Evolutionary conservation across 2,797 vertebrate genomes (phyloP).

Genomic region (Epinephelus awoara): DNA sequence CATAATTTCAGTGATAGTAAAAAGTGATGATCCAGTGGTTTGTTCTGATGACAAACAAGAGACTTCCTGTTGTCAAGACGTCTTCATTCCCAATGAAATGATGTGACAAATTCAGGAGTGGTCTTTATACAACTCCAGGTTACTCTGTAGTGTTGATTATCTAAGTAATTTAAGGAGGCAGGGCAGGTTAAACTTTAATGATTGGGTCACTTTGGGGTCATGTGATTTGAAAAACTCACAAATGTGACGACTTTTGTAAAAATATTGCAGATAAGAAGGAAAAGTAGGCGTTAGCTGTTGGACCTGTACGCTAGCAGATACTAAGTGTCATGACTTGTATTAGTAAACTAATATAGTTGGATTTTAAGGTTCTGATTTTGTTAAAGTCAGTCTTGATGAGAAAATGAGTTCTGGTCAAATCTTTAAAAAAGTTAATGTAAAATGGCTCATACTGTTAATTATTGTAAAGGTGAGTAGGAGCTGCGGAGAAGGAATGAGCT

Average conservation of each 20-base stretch:
- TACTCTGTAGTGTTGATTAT: conserved; percentile 45
- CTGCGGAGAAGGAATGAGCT: not conserved
- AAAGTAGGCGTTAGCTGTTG: not conserved
- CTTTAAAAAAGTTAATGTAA: conserved; percentile 48
- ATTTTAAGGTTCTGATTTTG: not conserved
- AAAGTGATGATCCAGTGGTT: conserved; percentile 20
- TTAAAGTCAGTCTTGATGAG: conserved; percentile 2
- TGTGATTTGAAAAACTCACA: not conserved
- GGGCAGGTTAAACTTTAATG: conserved; percentile 10
- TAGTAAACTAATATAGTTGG: not conserved
- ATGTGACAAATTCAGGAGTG: not conserved
- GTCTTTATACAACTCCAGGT: conserved; percentile 25
- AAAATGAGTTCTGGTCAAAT: not conserved
- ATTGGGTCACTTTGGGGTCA: not conserved
- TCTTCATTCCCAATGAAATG: not conserved
- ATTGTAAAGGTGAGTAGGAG: conserved; percentile 38
- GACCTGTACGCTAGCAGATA: not conserved
- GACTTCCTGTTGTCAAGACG: not conserved
- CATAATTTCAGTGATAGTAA: conserved; percentile 55
- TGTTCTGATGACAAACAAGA: not conserved
- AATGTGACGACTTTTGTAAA: not conserved
- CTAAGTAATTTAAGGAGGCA: conserved; percentile 34
- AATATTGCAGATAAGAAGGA: not conserved
- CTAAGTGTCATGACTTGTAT: not conserved
- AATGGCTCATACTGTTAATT: conserved; percentile 53